Evolutionary conservation across 2,797 vertebrate genomes (phyloP).

Genomic region (Acanthurus tractus): DNA sequence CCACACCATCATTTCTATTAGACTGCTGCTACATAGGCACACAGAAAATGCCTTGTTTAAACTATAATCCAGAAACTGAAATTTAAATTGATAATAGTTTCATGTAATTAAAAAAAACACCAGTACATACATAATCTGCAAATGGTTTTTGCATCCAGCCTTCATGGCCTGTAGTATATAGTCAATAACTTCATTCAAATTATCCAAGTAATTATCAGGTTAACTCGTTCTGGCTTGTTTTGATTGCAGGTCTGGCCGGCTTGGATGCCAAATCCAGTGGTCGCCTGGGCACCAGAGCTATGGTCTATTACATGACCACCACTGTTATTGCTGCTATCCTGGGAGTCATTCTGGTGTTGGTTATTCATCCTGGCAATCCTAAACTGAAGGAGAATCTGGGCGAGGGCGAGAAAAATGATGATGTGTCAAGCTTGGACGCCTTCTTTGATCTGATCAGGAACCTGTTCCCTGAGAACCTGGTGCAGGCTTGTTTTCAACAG

Average conservation of each 20-base stretch:
- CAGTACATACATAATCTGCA: background rate
- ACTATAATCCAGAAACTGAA: constrained; percentile 6
- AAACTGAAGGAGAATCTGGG: constrained; percentile 96
- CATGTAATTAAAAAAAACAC: constrained; percentile 23
- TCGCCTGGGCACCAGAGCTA: constrained; percentile 96
- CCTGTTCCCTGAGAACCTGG: constrained; percentile 97
- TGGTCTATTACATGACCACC: constrained; percentile 98
- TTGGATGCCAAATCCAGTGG: constrained; percentile 98
- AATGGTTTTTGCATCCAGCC: constrained; percentile 21
- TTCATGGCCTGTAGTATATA: constrained; percentile 3
- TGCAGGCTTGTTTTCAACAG: constrained; percentile 99
- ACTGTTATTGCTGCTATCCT: constrained; percentile 97
- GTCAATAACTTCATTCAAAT: constrained; percentile 40
- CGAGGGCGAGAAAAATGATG: constrained; percentile 93
- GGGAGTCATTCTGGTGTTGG: constrained; percentile 96
- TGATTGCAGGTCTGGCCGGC: constrained; percentile 91
- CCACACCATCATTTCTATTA: constrained; percentile 1
- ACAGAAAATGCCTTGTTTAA: background rate
- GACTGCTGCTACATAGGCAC: background rate
- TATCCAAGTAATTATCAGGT: constrained; percentile 32
- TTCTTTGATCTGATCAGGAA: constrained; percentile 98
- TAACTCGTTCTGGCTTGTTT: constrained; percentile 54
- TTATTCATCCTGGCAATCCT: constrained; percentile 97
- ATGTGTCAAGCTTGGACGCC: constrained; percentile 97
- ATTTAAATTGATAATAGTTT: constrained; percentile 5